phyloP scores from a whole-genome alignment of 92 coral and sea anemone species.

The Blastomussa wellsi region DNA sequence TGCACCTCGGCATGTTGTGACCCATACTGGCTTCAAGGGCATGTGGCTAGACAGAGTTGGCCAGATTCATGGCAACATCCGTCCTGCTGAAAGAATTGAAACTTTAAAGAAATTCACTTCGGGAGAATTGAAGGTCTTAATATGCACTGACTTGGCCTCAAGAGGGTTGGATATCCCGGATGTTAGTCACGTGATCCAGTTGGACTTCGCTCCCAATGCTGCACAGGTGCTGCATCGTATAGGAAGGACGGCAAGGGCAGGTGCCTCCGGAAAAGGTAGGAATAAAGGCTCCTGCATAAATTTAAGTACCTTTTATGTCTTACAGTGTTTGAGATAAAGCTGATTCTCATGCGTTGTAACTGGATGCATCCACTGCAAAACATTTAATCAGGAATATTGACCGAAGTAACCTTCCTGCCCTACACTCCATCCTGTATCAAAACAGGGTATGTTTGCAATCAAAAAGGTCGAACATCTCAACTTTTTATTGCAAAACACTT shows the following conservation, averaged over 20 bases:
- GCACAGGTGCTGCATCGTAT: slow-evolving; percentile 86
- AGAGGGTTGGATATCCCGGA: slow-evolving; percentile 91
- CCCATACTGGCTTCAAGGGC: slow-evolving; percentile 33
- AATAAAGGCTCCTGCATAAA: neutral
- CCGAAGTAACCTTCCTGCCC: too few relatives aligned
- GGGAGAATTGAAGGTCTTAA: slow-evolving; percentile 71
- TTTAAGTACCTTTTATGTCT: neutral
- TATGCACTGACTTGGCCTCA: slow-evolving; percentile 92
- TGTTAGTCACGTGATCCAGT: slow-evolving; percentile 94
- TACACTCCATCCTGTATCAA: too few relatives aligned
- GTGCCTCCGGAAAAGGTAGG: slow-evolving; percentile 81
- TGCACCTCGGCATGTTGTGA: neutral
- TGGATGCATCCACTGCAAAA: too few relatives aligned
- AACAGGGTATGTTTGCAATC: too few relatives aligned
- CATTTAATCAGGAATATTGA: too few relatives aligned
- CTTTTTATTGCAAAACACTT: too few relatives aligned
- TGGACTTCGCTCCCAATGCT: slow-evolving; percentile 91
- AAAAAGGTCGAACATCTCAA: too few relatives aligned
- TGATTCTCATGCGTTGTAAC: too few relatives aligned
- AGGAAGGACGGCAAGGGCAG: slow-evolving; percentile 97
- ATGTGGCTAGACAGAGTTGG: slow-evolving; percentile 70
- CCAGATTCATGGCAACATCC: slow-evolving; percentile 71
- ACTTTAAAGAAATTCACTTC: slow-evolving; percentile 63
- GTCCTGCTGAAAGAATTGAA: slow-evolving; percentile 59
- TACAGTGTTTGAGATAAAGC: too few relatives aligned